Conservation (phyloP, 2,888 invertebrate genomes). For the Pachymerium ferrugineum region DNA sequence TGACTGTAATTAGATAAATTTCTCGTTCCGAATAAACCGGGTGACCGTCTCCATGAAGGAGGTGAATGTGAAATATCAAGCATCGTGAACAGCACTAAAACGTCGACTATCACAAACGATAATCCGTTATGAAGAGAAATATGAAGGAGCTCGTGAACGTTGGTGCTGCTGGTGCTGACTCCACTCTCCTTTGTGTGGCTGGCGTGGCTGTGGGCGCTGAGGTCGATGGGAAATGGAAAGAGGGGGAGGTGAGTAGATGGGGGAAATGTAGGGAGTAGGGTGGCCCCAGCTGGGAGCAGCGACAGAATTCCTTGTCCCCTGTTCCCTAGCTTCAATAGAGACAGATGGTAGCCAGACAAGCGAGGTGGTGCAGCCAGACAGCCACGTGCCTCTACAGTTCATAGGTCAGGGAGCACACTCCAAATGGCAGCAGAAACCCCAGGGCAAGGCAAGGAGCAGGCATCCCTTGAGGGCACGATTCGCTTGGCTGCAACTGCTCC, state of each 20-base stretch:
- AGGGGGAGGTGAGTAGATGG: slow-evolving; percentile 16
- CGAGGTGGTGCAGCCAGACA: slow-evolving; percentile 30
- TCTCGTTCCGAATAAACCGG: not conserved
- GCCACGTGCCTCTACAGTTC: slow-evolving; percentile 32
- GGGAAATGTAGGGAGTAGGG: slow-evolving; percentile 30
- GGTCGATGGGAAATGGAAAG: not conserved
- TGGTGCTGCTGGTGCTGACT: slow-evolving; percentile 28
- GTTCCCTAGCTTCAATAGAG: slow-evolving; percentile 50
- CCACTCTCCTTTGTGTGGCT: slow-evolving; percentile 16
- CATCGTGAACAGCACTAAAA: not conserved
- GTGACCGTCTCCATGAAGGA: not conserved
- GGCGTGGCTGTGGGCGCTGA: not conserved
- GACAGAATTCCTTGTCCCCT: slow-evolving; percentile 30
- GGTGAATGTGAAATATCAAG: slow-evolving; percentile 20
- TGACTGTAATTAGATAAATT: not conserved
- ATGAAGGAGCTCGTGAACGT: not conserved
- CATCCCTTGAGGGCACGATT: not conserved
- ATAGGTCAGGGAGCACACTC: slow-evolving; percentile 31
- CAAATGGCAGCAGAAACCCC: slow-evolving; percentile 23
- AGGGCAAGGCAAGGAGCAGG: slow-evolving; percentile 7
- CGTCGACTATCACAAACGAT: not conserved
- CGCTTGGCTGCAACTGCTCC: slow-evolving; percentile 6
- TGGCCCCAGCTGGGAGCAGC: not conserved
- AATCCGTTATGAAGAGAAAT: not conserved
- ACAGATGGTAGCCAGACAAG: slow-evolving; percentile 73